Evolutionary conservation across 1,140 invertebrate species (phyloP), one percentile per base, ranked within the genome.

Genomic region (Aphidius gifuensis): DNA sequence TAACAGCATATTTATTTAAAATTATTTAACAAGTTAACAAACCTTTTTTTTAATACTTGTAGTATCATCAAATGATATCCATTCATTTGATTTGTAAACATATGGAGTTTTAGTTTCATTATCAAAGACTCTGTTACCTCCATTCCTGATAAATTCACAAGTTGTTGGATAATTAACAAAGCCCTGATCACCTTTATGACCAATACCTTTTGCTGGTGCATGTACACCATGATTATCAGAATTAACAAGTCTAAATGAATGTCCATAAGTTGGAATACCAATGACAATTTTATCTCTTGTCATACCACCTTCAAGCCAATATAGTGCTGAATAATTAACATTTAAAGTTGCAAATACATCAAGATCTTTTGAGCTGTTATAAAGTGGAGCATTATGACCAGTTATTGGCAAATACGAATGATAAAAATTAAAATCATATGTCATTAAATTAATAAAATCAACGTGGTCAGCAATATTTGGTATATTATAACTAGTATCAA

Each of bases 221-320:
- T 86, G 85, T 4, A 92, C 76, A 23, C 80, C 83, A 43, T 85
- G 83, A 71, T 91, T 91, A 1, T 82, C 68, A 3, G 82, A 67
- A 79, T 91, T 92, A 0, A 87, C 80, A 7, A 95, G 76, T 43
- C 85, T 88, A 68, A 69, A 96, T 4, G 88, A 87, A 74, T 93
- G 91, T 6, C 93, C 96, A 78, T 96, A 98, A 39, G 92, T 93
- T 42, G 95, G 92, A 65, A 97, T 83, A 0, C 95, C 95, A 21
- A 98, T 79, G 8, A 94, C 86, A 38, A 98, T 85, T 81, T 97
- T 97, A 32, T 88, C 82, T 56, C 82, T 82, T 4, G 93, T 89
- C 79, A 96, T 88, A 23, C 94, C 95, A 65, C 88, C 86, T 4
- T 80, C 69, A 1, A 88, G 65, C 90, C 93, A 97, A 82, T 92